Evolutionary conservation across 2,797 vertebrate genomes (phyloP), one percentile per base, ranked within the genome.

Genomic region (Chelon auratus): DNA sequence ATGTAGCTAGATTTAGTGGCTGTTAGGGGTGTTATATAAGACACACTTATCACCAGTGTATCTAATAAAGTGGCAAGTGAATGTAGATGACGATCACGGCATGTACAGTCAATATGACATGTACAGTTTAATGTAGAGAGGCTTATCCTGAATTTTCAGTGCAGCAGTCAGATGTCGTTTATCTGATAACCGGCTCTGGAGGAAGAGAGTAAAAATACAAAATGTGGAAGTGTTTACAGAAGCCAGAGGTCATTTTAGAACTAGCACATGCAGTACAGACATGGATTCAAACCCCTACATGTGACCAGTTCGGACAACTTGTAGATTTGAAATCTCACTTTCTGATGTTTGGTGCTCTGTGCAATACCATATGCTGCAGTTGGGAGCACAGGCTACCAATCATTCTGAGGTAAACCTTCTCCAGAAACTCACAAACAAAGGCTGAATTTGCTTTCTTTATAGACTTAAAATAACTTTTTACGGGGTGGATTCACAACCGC

Each of bases 401-500:
- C 83, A 80, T 62, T 74, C 50, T 61, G 69, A 86, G 77, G 69
- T 75, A 59, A 83, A 79, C 42, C 75, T 48, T 78, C 43, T 42
- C 57, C 77, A 78, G 65, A 82, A 77, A 58, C 43, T 64, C 45
- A 4, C 75, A 91, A 87, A 89, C 82, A 87, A 77, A 85, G 66
- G 73, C 60, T 9, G 48, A 59, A 74, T 75, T 79, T 90, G 77
- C 82, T 88, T 87, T 56, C 76, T 66, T 83, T 80, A 47, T 30
- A 56, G 42, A 62, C 67, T 81, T 77, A 67, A 87, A 90, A 88
- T 80, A 87, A 81, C 81, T 83, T 64, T 59, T 80, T 70, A 82
- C 83, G 83, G 71, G 65, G 10, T 22, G 58, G 14, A 70, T 82
- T 43, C 63, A 17, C 26, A 22, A 69, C 84, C 63, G 3, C 84